Conservation (phyloP, 2,797 vertebrate species). For the Columba guinea region DNA sequence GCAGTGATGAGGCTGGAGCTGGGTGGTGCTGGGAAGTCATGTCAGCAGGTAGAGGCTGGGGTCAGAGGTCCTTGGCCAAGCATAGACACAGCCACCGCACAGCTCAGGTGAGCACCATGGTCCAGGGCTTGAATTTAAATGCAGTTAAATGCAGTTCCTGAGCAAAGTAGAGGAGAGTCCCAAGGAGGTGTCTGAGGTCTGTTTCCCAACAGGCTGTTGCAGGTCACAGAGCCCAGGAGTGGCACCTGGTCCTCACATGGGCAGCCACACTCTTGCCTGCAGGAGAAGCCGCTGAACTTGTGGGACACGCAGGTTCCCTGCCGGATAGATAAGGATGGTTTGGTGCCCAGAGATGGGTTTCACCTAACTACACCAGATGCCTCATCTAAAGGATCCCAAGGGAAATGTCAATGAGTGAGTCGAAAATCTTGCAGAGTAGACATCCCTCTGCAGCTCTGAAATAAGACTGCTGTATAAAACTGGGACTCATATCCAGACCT, state of each 20-base stretch:
- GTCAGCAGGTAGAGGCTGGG: background rate
- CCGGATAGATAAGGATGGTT: background rate
- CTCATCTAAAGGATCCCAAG: background rate
- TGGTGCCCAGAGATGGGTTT: background rate
- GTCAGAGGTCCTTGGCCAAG: background rate
- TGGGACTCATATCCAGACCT: background rate
- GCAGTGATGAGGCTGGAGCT: rapidly evolving
- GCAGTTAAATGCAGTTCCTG: background rate
- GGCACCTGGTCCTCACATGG: background rate
- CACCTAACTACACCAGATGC: background rate
- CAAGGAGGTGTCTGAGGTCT: background rate
- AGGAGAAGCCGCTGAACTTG: background rate
- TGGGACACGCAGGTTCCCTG: background rate
- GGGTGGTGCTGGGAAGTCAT: background rate
- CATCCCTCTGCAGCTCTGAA: background rate
- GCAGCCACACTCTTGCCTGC: background rate
- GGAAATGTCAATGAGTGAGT: background rate
- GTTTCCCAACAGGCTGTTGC: background rate
- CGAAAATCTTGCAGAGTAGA: background rate
- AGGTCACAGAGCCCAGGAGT: background rate
- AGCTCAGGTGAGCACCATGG: background rate
- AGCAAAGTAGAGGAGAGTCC: background rate
- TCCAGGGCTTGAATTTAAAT: background rate
- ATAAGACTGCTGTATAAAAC: background rate
- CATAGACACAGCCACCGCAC: background rate